phyloP scores from a whole-genome alignment of 2,113 vertebrate genomes.

The Lycaon pictus region DNA sequence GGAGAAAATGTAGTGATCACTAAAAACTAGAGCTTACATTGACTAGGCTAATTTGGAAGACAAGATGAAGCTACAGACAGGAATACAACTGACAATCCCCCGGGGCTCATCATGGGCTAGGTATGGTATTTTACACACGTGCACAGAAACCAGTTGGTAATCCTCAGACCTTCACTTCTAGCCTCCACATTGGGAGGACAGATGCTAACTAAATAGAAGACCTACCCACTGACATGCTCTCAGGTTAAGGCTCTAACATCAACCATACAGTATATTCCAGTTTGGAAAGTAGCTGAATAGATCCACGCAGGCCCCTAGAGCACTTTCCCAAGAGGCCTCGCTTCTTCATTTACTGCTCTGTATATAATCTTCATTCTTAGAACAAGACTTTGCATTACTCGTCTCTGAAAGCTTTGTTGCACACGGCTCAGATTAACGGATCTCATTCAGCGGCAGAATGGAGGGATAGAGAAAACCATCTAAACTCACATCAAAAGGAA shows the following conservation, averaged over 20 bases:
- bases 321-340: not conserved
- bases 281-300: not conserved
- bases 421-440: not conserved
- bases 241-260: not conserved
- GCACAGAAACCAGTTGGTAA: not conserved
- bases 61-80: not conserved
- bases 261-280: not conserved
- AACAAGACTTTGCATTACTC: not conserved
- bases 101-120: not conserved
- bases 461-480: slow-evolving; percentile 4
- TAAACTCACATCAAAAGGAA: not conserved
- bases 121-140: not conserved
- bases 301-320: not conserved
- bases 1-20: not conserved
- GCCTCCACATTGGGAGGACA: not conserved
- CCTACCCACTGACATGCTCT: not conserved
- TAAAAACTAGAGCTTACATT: not conserved
- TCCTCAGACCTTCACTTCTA: not conserved
- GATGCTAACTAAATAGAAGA: not conserved
- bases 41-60: not conserved
- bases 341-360: not conserved
- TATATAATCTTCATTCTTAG: not conserved
- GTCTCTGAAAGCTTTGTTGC: not conserved
- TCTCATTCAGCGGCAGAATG: not conserved
- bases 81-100: not conserved